These are phyloP conservation scores for Megalops atlanticus DNA, from an alignment of 2,113 vertebrate species.

Conservation along the genomic window DNA sequence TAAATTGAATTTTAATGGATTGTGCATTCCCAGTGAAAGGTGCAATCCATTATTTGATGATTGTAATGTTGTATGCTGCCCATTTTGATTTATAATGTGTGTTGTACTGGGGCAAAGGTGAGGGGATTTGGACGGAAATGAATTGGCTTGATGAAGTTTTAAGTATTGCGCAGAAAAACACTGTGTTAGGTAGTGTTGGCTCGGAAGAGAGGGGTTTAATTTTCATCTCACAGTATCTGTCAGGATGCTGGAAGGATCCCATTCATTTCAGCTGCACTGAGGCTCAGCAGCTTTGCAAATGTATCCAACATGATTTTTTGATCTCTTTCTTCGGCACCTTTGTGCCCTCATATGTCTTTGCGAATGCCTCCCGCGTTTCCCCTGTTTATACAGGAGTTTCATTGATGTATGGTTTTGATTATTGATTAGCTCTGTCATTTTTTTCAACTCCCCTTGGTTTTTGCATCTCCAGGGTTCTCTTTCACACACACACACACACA, in stretches of 20 bases:
- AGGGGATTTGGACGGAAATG: slow-evolving; percentile 52
- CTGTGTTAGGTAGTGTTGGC: background rate
- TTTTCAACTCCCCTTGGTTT: background rate
- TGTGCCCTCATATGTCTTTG: background rate
- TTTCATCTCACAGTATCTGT: slow-evolving; percentile 27
- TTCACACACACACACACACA: background rate
- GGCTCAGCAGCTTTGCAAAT: background rate
- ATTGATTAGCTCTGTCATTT: background rate
- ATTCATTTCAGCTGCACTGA: slow-evolving; percentile 5
- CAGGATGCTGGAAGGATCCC: slow-evolving; percentile 16
- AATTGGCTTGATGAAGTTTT: slow-evolving; percentile 58
- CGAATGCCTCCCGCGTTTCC: background rate
- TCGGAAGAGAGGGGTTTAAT: slow-evolving; percentile 14
- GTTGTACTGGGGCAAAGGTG: slow-evolving; percentile 55
- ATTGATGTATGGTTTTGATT: background rate
- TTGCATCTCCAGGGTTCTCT: background rate
- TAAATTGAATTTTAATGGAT: slow-evolving; percentile 93
- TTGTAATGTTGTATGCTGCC: slow-evolving; percentile 69
- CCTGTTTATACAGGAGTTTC: background rate
- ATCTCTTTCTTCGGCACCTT: background rate
- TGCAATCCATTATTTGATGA: slow-evolving; percentile 84
- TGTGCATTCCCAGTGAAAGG: slow-evolving; percentile 74
- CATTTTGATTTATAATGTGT: slow-evolving; percentile 67
- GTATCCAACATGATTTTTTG: slow-evolving; percentile 10
- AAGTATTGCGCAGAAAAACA: slow-evolving; percentile 43